phyloP scores from a whole-genome alignment of 2,113 vertebrate species.

The Ceyx melanurus region DNA sequence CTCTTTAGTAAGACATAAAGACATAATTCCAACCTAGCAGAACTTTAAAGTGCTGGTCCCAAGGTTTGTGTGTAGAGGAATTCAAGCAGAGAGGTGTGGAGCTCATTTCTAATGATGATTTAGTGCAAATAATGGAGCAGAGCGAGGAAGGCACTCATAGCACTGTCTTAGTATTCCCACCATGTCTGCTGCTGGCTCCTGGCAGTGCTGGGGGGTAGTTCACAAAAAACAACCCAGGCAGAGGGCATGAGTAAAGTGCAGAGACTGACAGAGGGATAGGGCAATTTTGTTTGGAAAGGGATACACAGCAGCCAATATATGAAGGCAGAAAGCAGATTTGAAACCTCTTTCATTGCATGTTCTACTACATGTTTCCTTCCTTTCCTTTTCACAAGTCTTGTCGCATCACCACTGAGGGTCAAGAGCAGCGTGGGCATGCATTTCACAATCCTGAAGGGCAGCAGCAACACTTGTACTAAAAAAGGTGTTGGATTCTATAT shows the following conservation, averaged over 20 bases:
- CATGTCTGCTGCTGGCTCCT: fast-evolving
- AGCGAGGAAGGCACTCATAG: neutral
- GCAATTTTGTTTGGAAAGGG: neutral
- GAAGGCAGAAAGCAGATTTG: neutral
- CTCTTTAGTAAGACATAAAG: neutral
- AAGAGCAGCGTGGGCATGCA: neutral
- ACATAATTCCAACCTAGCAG: neutral
- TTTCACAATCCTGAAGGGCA: neutral
- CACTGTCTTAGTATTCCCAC: neutral
- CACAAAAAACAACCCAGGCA: neutral
- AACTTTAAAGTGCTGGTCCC: neutral
- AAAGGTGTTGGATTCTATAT: neutral
- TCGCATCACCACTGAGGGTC: neutral
- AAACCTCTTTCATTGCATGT: neutral
- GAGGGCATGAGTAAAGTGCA: neutral
- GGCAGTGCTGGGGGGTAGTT: neutral
- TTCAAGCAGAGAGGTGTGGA: neutral
- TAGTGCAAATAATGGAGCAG: neutral
- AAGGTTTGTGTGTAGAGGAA: neutral
- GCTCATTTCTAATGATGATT: neutral
- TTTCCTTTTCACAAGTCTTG: neutral
- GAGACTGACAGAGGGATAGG: neutral
- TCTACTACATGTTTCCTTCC: neutral
- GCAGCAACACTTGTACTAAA: neutral
- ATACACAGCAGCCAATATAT: neutral